A percentile compares a stretch with the other conserved stretches of the same genome.
phyloP scores from a whole-genome alignment of 1,140 invertebrate genomes.

The Lepidotrigona ventralis region DNA sequence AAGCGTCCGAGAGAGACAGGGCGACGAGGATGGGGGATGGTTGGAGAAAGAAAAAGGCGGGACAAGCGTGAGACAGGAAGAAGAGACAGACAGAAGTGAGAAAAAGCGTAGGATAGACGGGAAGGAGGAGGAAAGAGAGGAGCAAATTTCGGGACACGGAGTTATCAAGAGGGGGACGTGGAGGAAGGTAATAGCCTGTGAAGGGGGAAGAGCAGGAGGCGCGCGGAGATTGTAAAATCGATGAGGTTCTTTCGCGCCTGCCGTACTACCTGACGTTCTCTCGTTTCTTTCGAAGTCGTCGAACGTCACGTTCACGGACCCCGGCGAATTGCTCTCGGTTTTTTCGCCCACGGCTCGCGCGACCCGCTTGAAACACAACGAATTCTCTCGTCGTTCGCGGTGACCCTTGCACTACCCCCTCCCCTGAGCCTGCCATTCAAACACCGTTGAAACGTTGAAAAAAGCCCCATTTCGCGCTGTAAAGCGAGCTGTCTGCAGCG shows the following conservation, averaged over 20 bases:
- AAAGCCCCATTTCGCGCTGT: constrained; percentile 15
- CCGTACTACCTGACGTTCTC: constrained; percentile 23
- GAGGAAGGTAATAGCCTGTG: constrained; percentile 53
- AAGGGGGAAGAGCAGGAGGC: constrained; percentile 47
- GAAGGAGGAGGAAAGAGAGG: background rate
- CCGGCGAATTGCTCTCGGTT: background rate
- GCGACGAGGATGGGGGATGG: background rate
- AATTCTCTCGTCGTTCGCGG: background rate
- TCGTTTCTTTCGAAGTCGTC: background rate
- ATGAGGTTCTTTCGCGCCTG: constrained; percentile 63
- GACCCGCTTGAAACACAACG: constrained; percentile 17
- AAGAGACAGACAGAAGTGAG: background rate
- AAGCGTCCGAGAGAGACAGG: constrained; percentile 22
- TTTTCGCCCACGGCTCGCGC: background rate
- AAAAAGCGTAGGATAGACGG: background rate
- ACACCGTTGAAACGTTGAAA: too few species aligned
- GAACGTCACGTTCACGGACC: background rate
- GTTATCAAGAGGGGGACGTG: constrained; percentile 25
- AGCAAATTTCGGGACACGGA: constrained; percentile 38
- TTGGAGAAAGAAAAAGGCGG: background rate
- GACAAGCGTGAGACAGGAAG: constrained; percentile 18
- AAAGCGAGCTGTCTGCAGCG: constrained; percentile 21
- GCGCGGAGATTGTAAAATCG: constrained; percentile 72
- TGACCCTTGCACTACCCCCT: background rate
- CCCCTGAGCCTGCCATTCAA: too few species aligned